phyloP scores from a whole-genome alignment of 2,888 invertebrate species.

The Hylaea fasciaria region DNA sequence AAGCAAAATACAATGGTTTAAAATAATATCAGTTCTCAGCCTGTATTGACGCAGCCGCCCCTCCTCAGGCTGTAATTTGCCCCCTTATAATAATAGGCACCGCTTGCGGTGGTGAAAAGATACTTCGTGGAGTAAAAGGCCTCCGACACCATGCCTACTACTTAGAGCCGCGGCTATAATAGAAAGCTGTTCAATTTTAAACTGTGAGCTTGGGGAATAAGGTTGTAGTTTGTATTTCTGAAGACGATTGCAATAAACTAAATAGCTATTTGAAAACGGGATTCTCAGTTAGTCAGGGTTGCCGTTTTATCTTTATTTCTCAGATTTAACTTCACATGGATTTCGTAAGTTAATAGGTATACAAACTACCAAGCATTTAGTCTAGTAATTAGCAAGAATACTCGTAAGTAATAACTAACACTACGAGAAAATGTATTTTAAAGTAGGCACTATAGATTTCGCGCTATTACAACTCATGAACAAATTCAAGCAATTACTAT shows the following conservation, averaged over 20 bases:
- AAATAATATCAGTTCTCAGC: neutral
- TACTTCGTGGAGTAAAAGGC: slow-evolving; percentile 28
- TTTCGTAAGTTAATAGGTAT: too few species aligned
- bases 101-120: slow-evolving; percentile 32
- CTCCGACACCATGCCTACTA: neutral
- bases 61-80: slow-evolving; percentile 31
- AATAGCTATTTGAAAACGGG: slow-evolving; percentile 6
- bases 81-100: slow-evolving; percentile 28
- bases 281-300: neutral
- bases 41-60: slow-evolving; percentile 17
- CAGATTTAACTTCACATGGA: too few species aligned
- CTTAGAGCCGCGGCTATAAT: slow-evolving; percentile 2
- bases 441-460: too few species aligned
- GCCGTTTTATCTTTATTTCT: neutral
- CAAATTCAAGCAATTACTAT: too few species aligned
- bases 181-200: slow-evolving; percentile 1
- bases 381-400: too few species aligned
- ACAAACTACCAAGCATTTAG: too few species aligned
- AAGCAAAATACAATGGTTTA: slow-evolving; percentile 1
- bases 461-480: too few species aligned
- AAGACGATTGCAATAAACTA: neutral
- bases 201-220: neutral
- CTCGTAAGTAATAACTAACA: too few species aligned
- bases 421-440: too few species aligned
- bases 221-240: neutral